Evolutionary conservation across 2,113 vertebrate genomes (phyloP).

Genomic region (Myiozetetes cayanensis): DNA sequence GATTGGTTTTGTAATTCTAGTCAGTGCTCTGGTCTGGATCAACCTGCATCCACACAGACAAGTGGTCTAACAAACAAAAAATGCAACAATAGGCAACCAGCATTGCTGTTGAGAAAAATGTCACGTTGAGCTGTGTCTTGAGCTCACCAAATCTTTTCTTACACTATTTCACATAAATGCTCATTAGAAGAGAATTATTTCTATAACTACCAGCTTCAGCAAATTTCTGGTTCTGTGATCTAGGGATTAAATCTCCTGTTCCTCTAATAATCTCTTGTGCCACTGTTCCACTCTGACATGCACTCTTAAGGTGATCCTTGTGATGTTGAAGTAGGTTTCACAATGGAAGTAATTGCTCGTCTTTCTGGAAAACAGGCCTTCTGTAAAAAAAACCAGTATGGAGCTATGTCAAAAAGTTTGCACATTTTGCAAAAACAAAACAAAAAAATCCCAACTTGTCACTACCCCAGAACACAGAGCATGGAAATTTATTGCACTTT

Average conservation of each 20-base stretch:
- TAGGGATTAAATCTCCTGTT: not conserved
- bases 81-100: not conserved
- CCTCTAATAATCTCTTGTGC: not conserved
- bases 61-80: not conserved
- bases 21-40: not conserved
- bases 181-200: not conserved
- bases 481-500: not conserved
- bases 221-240: not conserved
- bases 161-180: not conserved
- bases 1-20: not conserved
- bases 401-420: not conserved
- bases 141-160: not conserved
- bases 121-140: not conserved
- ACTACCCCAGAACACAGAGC: not conserved
- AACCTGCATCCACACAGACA: not conserved
- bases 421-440: not conserved
- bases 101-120: not conserved
- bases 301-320: not conserved
- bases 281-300: not conserved
- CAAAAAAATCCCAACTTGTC: not conserved
- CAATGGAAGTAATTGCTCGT: not conserved
- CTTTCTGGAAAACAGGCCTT: not conserved
- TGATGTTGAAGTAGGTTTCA: not conserved
- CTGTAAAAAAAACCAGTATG: not conserved
- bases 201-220: not conserved